A percentile compares a stretch with the other conserved stretches of the same genome.
These are phyloP conservation scores for Psilopogon haemacephalus DNA, from an alignment of 2,113 vertebrate species.

Conservation along the genomic window DNA sequence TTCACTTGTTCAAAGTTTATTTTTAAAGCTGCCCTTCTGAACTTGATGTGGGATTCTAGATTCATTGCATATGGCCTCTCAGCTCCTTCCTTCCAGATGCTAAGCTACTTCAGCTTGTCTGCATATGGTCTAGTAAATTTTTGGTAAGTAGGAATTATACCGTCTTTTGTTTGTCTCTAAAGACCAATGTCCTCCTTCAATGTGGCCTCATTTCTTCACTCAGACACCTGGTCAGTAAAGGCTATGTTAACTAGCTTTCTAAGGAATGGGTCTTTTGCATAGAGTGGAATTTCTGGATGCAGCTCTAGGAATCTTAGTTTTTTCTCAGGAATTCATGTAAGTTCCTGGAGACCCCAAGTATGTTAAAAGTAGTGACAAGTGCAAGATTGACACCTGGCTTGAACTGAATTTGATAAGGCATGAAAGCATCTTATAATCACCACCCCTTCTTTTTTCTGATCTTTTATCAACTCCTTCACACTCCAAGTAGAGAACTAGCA, in stretches of 20 bases:
- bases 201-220: neutral
- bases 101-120: neutral
- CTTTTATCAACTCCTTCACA: neutral
- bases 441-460: neutral
- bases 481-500: neutral
- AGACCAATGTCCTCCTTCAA: constrained; percentile 15
- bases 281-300: neutral
- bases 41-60: neutral
- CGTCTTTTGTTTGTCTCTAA: constrained; percentile 23
- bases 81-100: neutral
- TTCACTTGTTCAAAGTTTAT: neutral
- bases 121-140: constrained; percentile 25
- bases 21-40: constrained; percentile 2
- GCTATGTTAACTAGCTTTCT: neutral
- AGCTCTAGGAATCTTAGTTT: neutral
- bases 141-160: neutral
- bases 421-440: neutral
- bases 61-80: neutral
- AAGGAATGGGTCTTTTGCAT: neutral
- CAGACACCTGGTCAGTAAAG: neutral
- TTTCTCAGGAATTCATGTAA: neutral
- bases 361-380: neutral
- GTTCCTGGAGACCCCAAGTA: neutral
- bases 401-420: neutral
- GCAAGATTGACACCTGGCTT: neutral